These are phyloP conservation scores for Phoenicopterus ruber DNA, from an alignment of 2,113 vertebrate species.

Conservation along the genomic window DNA sequence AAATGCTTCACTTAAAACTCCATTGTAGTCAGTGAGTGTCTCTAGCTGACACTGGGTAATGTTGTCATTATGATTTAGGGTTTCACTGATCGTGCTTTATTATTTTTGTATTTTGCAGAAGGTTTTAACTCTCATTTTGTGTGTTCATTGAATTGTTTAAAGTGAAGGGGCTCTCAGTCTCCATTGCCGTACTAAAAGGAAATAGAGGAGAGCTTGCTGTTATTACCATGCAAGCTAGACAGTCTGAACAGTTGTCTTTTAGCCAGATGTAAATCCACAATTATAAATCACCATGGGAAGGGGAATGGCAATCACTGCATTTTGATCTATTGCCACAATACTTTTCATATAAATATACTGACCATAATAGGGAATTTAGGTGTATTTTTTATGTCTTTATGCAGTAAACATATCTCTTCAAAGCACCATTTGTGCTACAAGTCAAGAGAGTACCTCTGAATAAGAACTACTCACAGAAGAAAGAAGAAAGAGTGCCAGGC, in stretches of 20 bases:
- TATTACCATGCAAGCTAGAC: conserved; percentile 32
- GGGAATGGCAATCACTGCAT: background rate
- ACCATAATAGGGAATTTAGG: background rate
- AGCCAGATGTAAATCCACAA: conserved; percentile 42
- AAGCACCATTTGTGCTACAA: background rate
- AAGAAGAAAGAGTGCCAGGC: background rate
- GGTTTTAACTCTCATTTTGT: conserved; percentile 16
- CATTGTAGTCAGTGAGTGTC: background rate
- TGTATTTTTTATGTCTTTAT: background rate
- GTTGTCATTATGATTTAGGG: conserved; percentile 18
- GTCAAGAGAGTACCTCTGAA: background rate
- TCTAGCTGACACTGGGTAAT: background rate
- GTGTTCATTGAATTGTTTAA: background rate
- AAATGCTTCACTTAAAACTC: background rate
- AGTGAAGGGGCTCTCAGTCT: background rate
- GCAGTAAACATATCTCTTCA: background rate
- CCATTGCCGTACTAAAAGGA: background rate
- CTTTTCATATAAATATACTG: conserved; percentile 19
- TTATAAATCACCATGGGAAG: conserved; percentile 22
- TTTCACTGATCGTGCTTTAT: background rate
- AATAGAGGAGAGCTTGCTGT: background rate
- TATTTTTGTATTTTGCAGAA: conserved; percentile 9
- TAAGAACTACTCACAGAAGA: background rate
- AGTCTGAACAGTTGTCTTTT: background rate
- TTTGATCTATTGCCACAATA: conserved; percentile 42